Evolutionary conservation across 2,888 invertebrate genomes (phyloP).

Genomic region (Acronicta leporina): DNA sequence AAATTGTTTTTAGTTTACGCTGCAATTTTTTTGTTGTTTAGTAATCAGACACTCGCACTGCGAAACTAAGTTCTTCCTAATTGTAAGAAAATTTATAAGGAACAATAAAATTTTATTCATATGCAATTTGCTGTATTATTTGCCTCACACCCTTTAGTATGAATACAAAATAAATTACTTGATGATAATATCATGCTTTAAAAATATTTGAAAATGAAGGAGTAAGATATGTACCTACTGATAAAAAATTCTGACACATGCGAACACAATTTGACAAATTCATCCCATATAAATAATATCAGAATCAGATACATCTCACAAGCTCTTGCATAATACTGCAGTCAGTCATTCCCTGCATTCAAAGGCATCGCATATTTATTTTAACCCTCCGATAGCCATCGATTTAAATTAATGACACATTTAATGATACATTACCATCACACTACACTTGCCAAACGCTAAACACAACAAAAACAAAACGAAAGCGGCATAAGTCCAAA

Average conservation of each 20-base stretch:
- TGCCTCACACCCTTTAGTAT: slow-evolving; percentile 15
- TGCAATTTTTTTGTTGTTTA: slow-evolving; percentile 75
- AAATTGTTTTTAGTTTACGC: slow-evolving; percentile 75
- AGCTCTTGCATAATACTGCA: slow-evolving; percentile 26
- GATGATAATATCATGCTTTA: slow-evolving; percentile 4
- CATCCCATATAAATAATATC: slow-evolving; percentile 15
- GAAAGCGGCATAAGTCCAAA: slow-evolving; percentile 76
- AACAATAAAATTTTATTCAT: slow-evolving; percentile 85
- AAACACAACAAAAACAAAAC: slow-evolving; percentile 62
- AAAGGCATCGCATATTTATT: slow-evolving; percentile 55
- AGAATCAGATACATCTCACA: slow-evolving; percentile 21
- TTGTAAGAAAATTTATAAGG: slow-evolving; percentile 87
- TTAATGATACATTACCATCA: slow-evolving; percentile 65
- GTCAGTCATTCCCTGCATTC: slow-evolving; percentile 25
- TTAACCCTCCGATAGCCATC: slow-evolving; percentile 50
- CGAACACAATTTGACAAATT: slow-evolving; percentile 38
- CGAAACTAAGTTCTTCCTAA: slow-evolving; percentile 84
- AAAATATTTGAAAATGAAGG: neutral
- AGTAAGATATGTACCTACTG: neutral
- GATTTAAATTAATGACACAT: slow-evolving; percentile 62
- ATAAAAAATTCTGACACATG: slow-evolving; percentile 13
- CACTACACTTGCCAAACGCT: slow-evolving; percentile 72
- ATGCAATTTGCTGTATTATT: slow-evolving; percentile 68
- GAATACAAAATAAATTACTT: slow-evolving; percentile 1
- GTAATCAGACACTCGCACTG: slow-evolving; percentile 79